Conservation (phyloP, 1,140 invertebrate genomes). For the Planococcus citri region DNA sequence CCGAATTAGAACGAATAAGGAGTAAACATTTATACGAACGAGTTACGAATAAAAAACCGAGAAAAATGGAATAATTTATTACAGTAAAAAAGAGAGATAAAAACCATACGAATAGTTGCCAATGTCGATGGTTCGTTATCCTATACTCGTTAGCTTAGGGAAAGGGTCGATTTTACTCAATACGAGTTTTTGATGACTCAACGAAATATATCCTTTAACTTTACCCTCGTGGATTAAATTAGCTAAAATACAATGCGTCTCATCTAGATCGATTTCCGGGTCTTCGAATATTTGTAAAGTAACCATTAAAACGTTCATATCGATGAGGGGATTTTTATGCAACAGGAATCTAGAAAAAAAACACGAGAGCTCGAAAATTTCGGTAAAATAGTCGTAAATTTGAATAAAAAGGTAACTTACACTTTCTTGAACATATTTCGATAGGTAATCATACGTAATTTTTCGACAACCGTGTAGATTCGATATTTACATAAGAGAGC, state of each 20-base stretch:
- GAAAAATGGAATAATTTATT: slow-evolving; percentile 11
- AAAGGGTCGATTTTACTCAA: slow-evolving; percentile 96
- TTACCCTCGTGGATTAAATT: slow-evolving; percentile 92
- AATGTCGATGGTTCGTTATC: background rate
- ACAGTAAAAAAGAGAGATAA: no score
- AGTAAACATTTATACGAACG: slow-evolving; percentile 53
- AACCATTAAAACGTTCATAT: slow-evolving; percentile 65
- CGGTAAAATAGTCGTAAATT: background rate
- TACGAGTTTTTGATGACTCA: slow-evolving; percentile 92
- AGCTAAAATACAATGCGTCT: slow-evolving; percentile 89
- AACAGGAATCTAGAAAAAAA: slow-evolving; percentile 50
- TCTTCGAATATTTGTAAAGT: slow-evolving; percentile 69
- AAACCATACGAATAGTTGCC: no score
- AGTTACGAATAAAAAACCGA: slow-evolving; percentile 18
- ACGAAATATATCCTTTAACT: slow-evolving; percentile 94
- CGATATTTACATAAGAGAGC: slow-evolving; percentile 87
- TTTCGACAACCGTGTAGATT: slow-evolving; percentile 93
- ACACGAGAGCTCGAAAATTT: slow-evolving; percentile 4
- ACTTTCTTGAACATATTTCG: slow-evolving; percentile 96
- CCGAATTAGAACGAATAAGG: slow-evolving; percentile 70
- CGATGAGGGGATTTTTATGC: slow-evolving; percentile 79
- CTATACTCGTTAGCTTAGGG: slow-evolving; percentile 38
- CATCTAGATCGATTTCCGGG: slow-evolving; percentile 78
- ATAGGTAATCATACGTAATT: slow-evolving; percentile 88
- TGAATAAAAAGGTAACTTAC: slow-evolving; percentile 33